Evolutionary conservation across 1,140 invertebrate species (phyloP), one percentile per base, ranked within the genome.

Genomic region (Drosophila ohnishii): DNA sequence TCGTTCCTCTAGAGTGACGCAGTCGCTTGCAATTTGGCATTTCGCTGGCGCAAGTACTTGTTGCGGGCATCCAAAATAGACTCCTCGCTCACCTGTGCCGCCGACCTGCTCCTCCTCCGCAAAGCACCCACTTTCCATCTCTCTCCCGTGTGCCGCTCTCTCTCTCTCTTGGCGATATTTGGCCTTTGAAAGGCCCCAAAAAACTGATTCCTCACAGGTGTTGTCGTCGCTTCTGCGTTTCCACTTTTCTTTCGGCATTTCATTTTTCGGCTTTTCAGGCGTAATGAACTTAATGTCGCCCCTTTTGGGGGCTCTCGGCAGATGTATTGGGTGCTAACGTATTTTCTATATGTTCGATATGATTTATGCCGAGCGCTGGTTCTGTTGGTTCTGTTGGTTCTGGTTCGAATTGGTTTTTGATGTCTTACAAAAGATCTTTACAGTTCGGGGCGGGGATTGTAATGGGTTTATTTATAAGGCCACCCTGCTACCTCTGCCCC

Each of bases 281-380:
- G 79, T 86, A 86, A 75, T 86, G 82, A 86, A 86, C 82, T 87
- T 77, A 80, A 72, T 80, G 78, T 76, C 78, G 78, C 78, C 69
- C 57, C 61, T 59, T 80, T 75, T 39, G 78, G 64, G 19, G 19
- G 30, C 44, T 74, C 45, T 62, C 60, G 16, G 56, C 60, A n/a
- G 50, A 74, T 61, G 57, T 78, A 65, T 80, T 59, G 53, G 47
- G 53, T 57, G 48, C 51, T 51, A 51, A 58, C 55, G 48, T 69
- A 72, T 71, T 61, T 73, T 60, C 76, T 80, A 75, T 71, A 78
- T 71, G 80, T 55, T 58, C 59, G 37, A 75, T 70, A 75, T 86
- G 73, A 86, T 86, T 86, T 85, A 85, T 85, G 65, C 61, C 57
- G 48, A 55, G 53, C 57, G 58, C 28, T 59, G 77, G 65, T 71